Evolutionary conservation across 2,888 invertebrate genomes (phyloP).

Genomic region (Chesias legatella): DNA sequence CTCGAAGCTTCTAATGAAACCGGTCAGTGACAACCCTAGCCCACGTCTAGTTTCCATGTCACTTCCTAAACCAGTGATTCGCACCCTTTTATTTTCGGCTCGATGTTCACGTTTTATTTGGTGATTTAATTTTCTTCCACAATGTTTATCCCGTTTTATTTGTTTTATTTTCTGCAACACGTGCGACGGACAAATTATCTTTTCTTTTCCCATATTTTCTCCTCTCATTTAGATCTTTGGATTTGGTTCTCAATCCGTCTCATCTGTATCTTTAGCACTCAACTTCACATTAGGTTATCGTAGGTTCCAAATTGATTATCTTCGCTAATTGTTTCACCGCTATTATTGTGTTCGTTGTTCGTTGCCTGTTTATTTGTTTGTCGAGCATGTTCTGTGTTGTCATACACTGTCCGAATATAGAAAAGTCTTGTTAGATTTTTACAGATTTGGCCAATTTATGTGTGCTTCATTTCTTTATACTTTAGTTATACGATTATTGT

Average conservation of each 20-base stretch:
- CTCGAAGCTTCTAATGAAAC: constrained; percentile 96
- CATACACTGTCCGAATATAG: constrained; percentile 34
- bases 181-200: constrained; percentile 32
- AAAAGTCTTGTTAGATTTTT: constrained; percentile 29
- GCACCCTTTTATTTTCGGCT: constrained; percentile 48
- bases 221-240: constrained; percentile 33
- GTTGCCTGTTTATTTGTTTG: constrained; percentile 38
- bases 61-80: constrained; percentile 44
- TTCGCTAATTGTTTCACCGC: constrained; percentile 41
- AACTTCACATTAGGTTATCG: constrained; percentile 27
- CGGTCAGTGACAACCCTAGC: constrained; percentile 87
- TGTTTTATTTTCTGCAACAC: constrained; percentile 35
- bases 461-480: constrained; percentile 13
- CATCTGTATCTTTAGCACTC: constrained; percentile 31
- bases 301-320: constrained; percentile 35
- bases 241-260: constrained; percentile 38
- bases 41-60: constrained; percentile 37
- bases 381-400: constrained; percentile 49
- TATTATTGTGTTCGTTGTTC: constrained; percentile 42
- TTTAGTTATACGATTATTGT: constrained; percentile 28
- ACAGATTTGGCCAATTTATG: constrained; percentile 25
- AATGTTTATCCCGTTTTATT: constrained; percentile 32
- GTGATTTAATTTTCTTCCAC: constrained; percentile 36
- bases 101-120: constrained; percentile 43
- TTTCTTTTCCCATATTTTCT: constrained; percentile 38